Evolutionary conservation across 2,113 vertebrate genomes (phyloP).

Genomic region (Orientallactaga bullata): DNA sequence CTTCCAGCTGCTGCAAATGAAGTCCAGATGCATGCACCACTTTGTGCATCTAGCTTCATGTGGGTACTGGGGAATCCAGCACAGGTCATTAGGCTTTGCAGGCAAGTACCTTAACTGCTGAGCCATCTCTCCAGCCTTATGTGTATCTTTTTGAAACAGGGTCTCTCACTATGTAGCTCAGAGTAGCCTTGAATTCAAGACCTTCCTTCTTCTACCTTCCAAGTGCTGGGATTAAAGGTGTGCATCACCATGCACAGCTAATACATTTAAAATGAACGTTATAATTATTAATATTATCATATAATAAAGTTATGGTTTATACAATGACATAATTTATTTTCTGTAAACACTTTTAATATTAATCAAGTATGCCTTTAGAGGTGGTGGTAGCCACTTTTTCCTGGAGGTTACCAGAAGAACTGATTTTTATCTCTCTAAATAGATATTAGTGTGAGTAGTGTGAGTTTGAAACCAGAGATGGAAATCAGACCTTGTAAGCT

Average conservation of each 20-base stretch:
- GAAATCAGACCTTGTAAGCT: background rate
- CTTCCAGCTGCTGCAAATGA: too few relatives aligned
- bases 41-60: too few relatives aligned
- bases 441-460: background rate
- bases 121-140: background rate
- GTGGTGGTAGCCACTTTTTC: background rate
- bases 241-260: background rate
- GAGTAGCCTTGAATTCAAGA: background rate
- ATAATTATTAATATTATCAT: background rate
- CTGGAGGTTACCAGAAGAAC: background rate
- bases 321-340: background rate
- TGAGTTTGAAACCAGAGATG: slow-evolving; percentile 42
- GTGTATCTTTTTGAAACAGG: background rate
- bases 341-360: background rate
- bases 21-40: too few relatives aligned
- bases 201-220: background rate
- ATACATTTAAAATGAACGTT: background rate
- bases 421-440: slow-evolving; percentile 26
- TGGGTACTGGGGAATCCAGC: too few relatives aligned
- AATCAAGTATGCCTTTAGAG: background rate
- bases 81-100: too few relatives aligned
- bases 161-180: background rate
- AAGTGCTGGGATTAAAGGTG: background rate
- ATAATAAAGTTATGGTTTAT: background rate
- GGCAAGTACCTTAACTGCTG: too few relatives aligned